phyloP scores from a whole-genome alignment of 2,113 vertebrate species.

The Bucco capensis region DNA sequence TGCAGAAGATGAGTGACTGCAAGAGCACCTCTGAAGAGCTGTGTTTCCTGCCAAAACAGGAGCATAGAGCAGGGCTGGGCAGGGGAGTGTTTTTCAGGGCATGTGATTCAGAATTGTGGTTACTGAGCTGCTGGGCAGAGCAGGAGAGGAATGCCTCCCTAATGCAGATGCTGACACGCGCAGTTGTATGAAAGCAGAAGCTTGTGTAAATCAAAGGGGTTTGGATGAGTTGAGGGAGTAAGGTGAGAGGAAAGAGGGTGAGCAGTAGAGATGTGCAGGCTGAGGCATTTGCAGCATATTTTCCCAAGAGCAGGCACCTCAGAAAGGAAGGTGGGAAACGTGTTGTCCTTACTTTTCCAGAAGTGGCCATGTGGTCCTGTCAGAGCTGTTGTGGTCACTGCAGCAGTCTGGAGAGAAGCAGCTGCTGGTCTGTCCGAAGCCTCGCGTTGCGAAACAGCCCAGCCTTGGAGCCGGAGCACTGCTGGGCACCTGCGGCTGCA shows the following conservation, averaged over 20 bases:
- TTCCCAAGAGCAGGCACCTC: background rate
- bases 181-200: background rate
- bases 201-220: background rate
- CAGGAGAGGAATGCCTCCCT: background rate
- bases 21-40: background rate
- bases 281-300: background rate
- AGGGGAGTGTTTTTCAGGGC: background rate
- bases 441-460: rapidly evolving
- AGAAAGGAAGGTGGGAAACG: background rate
- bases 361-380: slow-evolving; percentile 47
- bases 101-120: too few relatives aligned
- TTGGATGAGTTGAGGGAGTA: background rate
- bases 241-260: background rate
- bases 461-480: rapidly evolving
- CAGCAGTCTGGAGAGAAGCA: background rate
- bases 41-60: background rate
- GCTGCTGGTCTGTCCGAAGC: rapidly evolving
- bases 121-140: background rate
- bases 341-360: slow-evolving; percentile 39
- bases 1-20: background rate
- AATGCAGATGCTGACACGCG: rapidly evolving
- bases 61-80: rapidly evolving
- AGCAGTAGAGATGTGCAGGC: background rate
- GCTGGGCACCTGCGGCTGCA: rapidly evolving
- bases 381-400: background rate